Conservation (phyloP, 2,113 vertebrate species). For the Oncorhynchus masou region DNA sequence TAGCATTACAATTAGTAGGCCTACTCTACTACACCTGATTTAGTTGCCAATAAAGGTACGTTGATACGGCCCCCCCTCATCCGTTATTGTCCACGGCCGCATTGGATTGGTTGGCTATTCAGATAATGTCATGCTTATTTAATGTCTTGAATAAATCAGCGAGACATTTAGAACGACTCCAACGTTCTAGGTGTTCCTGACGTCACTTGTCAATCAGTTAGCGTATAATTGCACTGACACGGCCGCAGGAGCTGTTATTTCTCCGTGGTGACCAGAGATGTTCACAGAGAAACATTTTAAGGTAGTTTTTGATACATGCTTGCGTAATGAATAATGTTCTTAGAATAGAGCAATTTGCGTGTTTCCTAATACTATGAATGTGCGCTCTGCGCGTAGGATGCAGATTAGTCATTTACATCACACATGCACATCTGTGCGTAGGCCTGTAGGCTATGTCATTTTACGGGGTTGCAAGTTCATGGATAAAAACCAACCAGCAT, state of each 20-base stretch:
- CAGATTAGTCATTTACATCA: conserved; percentile 9
- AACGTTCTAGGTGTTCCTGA: not conserved
- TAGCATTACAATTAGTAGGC: too few species aligned
- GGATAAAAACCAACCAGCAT: conserved; percentile 57
- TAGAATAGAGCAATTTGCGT: conserved; percentile 21
- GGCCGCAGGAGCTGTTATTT: too few species aligned
- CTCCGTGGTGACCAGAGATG: not conserved
- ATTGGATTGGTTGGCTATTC: not conserved
- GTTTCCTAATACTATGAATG: not conserved
- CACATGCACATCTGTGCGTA: conserved; percentile 45
- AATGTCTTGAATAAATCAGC: not conserved
- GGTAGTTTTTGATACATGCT: not conserved
- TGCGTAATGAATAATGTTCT: conserved; percentile 38
- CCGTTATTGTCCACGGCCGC: too few species aligned
- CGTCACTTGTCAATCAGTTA: not conserved
- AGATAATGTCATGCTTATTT: not conserved
- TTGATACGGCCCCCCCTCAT: too few species aligned
- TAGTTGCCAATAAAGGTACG: too few species aligned
- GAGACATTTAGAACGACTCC: too few species aligned
- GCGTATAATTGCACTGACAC: too few species aligned
- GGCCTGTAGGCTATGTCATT: conserved; percentile 18
- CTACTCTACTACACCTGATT: too few species aligned
- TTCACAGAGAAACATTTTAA: not conserved
- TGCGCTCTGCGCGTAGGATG: not conserved
- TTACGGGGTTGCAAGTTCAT: conserved; percentile 39